Base-by-base conservation (phyloP, 2,888 invertebrate species). In the Cephus spinipes region DNA sequence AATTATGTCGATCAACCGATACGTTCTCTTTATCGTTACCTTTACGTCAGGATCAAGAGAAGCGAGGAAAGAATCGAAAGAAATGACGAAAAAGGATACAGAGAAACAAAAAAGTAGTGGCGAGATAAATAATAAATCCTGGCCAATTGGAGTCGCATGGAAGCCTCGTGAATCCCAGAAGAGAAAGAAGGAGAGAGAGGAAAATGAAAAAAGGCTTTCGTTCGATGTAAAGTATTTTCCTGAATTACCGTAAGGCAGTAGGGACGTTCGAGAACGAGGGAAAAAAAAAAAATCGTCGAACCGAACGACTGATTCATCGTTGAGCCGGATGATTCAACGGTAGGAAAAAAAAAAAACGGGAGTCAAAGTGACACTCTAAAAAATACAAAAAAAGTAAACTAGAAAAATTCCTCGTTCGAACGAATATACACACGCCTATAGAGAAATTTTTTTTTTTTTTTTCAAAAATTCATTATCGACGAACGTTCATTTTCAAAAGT, bases 111-210 rank as follows among this genome's bases (percentile, higher is more conserved):
- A 75, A 68, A 40, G 77, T 68, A 69, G 75, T 73, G 55, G 35
- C 55, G 69, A 74, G 77, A 81, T 79, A 35, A 77, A 76, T 79
- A 77, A 82, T 81, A 82, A 82, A 76, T 81, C 78, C 33, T 85
- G 89, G 86, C 87, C 88, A 34, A 79, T 88, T 35, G 87, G 86
- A 79, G 76, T 77, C 33, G 85, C 84, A 1, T 88, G 87, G 86
- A 68, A 80, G 73, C 84, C 83, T 9, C 34, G 40, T 23, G 23
- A 55, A 55, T 55, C 40, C 40, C 40, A 55, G 23, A 71, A 55
- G 40, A 55, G 40, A 55, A 55, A 40, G 40, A 12, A 55, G 40
- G 40, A 55, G 40, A 55, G 40, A 55, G 15, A 23, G 4, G 40
- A 55, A 23, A 15, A 55, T 6, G 40, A 55, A 55, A 9, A 55